Percentiles rank a stretch among this genome's conserved stretches.
Evolutionary conservation across 2,113 vertebrate species (phyloP).

Genomic region (Psephotus haematonotus): DNA sequence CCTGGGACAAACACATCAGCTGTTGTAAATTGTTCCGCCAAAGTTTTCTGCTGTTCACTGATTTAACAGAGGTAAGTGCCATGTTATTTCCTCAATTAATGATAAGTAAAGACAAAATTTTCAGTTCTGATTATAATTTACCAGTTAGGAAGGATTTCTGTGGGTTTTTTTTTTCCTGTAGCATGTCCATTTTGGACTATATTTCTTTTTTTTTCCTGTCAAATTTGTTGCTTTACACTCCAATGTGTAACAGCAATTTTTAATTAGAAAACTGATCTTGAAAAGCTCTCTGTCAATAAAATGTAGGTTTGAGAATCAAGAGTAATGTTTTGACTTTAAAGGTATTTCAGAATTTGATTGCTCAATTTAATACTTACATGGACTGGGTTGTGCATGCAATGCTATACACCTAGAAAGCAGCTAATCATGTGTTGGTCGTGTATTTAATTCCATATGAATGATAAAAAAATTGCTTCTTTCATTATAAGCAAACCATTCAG

Average conservation of each 20-base stretch:
- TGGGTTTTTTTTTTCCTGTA: not conserved
- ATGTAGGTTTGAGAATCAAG: not conserved
- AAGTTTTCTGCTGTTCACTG: slow-evolving; percentile 41
- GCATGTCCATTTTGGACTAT: not conserved
- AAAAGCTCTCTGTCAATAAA: not conserved
- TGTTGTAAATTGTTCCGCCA: slow-evolving; percentile 21
- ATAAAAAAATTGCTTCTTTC: not conserved
- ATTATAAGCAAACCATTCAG: not conserved
- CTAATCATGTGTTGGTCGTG: rapidly evolving
- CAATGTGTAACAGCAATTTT: not conserved
- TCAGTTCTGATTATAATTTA: not conserved
- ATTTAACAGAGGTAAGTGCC: slow-evolving; percentile 58
- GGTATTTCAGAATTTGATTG: not conserved
- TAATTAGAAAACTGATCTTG: not conserved
- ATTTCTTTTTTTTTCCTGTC: not conserved
- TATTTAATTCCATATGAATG: not conserved
- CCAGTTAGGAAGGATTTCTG: not conserved
- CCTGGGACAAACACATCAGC: slow-evolving; percentile 28
- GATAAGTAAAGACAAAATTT: not conserved
- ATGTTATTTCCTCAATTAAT: slow-evolving; percentile 31
- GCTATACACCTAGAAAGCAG: not conserved
- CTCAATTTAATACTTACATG: not conserved
- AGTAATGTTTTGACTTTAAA: not conserved
- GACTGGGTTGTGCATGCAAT: not conserved
- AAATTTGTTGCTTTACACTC: not conserved